phyloP scores from a whole-genome alignment of 2,888 invertebrate species.

The Microdon myrmicae region DNA sequence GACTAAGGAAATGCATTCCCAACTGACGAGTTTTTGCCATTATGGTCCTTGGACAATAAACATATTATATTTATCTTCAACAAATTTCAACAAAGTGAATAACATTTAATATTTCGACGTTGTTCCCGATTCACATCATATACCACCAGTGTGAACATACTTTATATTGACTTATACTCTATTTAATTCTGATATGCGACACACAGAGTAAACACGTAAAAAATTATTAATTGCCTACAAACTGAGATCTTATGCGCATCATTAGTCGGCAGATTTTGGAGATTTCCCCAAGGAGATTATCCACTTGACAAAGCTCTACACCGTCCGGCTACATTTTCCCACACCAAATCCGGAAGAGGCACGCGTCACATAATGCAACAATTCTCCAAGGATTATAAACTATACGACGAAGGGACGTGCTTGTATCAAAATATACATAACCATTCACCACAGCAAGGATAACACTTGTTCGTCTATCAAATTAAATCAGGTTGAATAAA shows the following conservation, averaged over 20 bases:
- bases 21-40: too few species aligned
- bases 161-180: too few species aligned
- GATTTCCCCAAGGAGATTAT: slow-evolving; percentile 49
- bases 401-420: slow-evolving; percentile 32
- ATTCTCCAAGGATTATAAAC: slow-evolving; percentile 62
- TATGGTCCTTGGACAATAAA: too few species aligned
- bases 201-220: too few species aligned
- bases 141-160: too few species aligned
- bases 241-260: slow-evolving; percentile 39
- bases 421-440: slow-evolving; percentile 28
- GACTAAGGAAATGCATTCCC: too few species aligned
- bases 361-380: slow-evolving; percentile 59
- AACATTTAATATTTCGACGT: too few species aligned
- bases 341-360: slow-evolving; percentile 12
- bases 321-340: slow-evolving; percentile 24
- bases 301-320: slow-evolving; percentile 35
- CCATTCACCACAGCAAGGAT: slow-evolving; percentile 4
- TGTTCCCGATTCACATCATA: too few species aligned
- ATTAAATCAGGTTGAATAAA: slow-evolving; percentile 65
- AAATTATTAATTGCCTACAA: slow-evolving; percentile 29
- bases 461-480: slow-evolving; percentile 55
- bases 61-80: too few species aligned
- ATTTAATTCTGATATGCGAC: too few species aligned
- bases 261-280: slow-evolving; percentile 65
- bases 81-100: too few species aligned